A percentile compares a stretch with the other conserved stretches of the same genome.
Conservation (phyloP, 2,888 invertebrate genomes). For the Metallyticus violacea region DNA sequence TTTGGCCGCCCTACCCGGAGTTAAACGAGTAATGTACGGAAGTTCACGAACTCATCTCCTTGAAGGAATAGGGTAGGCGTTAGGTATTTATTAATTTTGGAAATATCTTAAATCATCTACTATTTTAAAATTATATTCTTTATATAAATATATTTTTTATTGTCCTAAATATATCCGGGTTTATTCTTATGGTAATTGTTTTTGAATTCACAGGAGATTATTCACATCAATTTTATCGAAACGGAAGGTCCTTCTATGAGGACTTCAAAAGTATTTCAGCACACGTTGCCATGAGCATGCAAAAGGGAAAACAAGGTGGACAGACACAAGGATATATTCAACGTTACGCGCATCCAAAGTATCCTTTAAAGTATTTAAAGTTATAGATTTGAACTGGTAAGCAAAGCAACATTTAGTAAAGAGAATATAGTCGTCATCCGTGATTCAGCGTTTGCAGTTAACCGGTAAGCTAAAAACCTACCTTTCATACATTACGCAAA, state of each 20-base stretch:
- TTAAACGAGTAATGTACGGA: slow-evolving; percentile 32
- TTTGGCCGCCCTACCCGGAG: slow-evolving; percentile 30
- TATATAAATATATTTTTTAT: slow-evolving; percentile 22
- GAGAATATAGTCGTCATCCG: slow-evolving; percentile 7
- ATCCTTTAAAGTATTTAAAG: slow-evolving; percentile 25
- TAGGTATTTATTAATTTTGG: slow-evolving; percentile 29
- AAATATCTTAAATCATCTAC: slow-evolving; percentile 36
- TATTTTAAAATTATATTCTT: slow-evolving; percentile 24
- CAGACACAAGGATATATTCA: slow-evolving; percentile 31
- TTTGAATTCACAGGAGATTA: slow-evolving; percentile 32
- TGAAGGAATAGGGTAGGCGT: slow-evolving; percentile 36
- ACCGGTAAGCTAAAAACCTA: slow-evolving; percentile 15
- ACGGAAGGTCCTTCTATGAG: slow-evolving; percentile 39
- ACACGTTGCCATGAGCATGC: slow-evolving; percentile 40
- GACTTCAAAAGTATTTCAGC: slow-evolving; percentile 37
- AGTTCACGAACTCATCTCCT: slow-evolving; percentile 36
- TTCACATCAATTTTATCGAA: slow-evolving; percentile 31
- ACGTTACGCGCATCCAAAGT: slow-evolving; percentile 22
- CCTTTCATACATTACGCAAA: slow-evolving; percentile 23
- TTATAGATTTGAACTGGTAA: slow-evolving; percentile 8
- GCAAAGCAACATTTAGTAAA: neutral
- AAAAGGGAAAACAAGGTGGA: slow-evolving; percentile 36
- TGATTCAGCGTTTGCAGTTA: slow-evolving; percentile 8
- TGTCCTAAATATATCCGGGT: slow-evolving; percentile 12
- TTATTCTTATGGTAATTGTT: slow-evolving; percentile 21